Evolutionary conservation across 2,113 vertebrate species (phyloP), one percentile per base, ranked within the genome.

Genomic region (Cyanoramphus novaezelandiae): DNA sequence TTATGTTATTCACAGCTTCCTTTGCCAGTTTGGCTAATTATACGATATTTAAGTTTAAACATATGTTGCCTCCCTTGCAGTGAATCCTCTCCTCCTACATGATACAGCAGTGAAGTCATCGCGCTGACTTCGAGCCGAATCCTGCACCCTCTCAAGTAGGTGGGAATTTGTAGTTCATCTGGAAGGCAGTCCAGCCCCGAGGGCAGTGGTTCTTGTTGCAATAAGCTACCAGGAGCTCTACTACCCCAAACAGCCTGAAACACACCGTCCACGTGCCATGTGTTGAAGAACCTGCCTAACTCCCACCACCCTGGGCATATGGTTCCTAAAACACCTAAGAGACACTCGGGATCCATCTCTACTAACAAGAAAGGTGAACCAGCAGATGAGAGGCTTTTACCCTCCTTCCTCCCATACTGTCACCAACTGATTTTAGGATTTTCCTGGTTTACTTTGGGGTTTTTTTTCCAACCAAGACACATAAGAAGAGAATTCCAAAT

Each of bases 21-120:
- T 95, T 96, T 95, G 88, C 96, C 95, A 96, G 95, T 87, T 96
- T 94, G 93, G 92, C 88, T 97, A 97, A 96, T 97, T 96, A 97
- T 96, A 95, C 0, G 88, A 94, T 96, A 96, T 96, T 97, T 97
- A 97, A 94, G 96, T 94, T 96, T 95, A 96, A 97, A 97, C 96
- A 97, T 97, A 97, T 96, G 96, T 91, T 92, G 92, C 92, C 86
- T 97, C 92, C 96, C 96, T 97, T 96, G 86, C 95, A 96, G 90
- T 89, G 91, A 97, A 96, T 97, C 88, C 93, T 96, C 44, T 96
- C 95, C 96, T 96, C 96, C 96, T 93, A 96, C 96, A 65, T 76
- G 92, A 95, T 91, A 92, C 86, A 96, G 95, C 82, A 96, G 93
- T 92, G 86, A 96, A 96, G 95, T 95, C 86, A 95, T 95, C 81